These are phyloP conservation scores for Philopotamus ludificatus DNA, from an alignment of 1,140 invertebrate genomes.

Conservation along the genomic window DNA sequence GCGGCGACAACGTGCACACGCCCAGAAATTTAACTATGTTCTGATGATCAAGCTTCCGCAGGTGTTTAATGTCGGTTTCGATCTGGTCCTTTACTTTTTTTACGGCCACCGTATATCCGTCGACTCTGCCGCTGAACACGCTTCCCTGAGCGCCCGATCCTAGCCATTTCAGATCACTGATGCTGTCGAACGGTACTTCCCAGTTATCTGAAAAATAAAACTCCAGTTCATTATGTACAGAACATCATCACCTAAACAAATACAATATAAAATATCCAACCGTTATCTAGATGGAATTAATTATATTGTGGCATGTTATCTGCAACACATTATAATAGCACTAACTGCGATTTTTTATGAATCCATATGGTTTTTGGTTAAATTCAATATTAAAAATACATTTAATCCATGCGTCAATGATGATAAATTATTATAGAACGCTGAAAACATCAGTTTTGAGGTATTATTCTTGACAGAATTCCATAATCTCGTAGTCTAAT, in stretches of 20 bases:
- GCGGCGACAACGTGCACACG: slow-evolving; percentile 89
- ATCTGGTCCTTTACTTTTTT: slow-evolving; percentile 93
- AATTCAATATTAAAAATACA: not conserved
- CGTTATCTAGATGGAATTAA: not conserved
- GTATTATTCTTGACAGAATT: too few relatives aligned
- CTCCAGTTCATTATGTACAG: slow-evolving; percentile 44
- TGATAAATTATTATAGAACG: too few relatives aligned
- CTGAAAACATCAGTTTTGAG: too few relatives aligned
- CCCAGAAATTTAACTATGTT: slow-evolving; percentile 97
- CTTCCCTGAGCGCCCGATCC: slow-evolving; percentile 95
- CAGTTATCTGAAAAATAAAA: slow-evolving; percentile 68
- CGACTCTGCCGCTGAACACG: slow-evolving; percentile 87
- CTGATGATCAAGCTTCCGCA: slow-evolving; percentile 92
- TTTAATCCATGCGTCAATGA: not conserved
- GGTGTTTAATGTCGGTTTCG: slow-evolving; percentile 93
- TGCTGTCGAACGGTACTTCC: slow-evolving; percentile 93
- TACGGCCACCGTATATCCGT: slow-evolving; percentile 86
- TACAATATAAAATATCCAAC: not conserved
- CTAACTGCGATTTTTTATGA: not conserved
- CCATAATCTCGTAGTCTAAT: too few relatives aligned
- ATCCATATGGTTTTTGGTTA: too few relatives aligned
- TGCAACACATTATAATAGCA: not conserved
- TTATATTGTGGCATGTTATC: not conserved
- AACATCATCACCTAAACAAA: not conserved
- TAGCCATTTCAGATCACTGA: slow-evolving; percentile 88